Evolutionary conservation across 2,113 vertebrate species (phyloP).

Genomic region (Turnix velox): DNA sequence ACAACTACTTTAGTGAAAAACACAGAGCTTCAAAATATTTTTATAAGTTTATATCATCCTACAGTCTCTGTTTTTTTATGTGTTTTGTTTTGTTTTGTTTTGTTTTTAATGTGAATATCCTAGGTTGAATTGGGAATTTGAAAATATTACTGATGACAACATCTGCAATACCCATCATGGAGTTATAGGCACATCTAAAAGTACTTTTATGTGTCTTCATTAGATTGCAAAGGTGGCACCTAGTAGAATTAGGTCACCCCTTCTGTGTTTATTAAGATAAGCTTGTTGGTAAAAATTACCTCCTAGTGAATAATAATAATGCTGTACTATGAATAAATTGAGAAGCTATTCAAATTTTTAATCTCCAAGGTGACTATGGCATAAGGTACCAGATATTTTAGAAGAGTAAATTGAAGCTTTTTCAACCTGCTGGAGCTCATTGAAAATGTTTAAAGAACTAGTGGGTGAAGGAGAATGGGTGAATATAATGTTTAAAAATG

Average conservation of each 20-base stretch:
- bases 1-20: not conserved
- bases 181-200: not conserved
- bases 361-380: not conserved
- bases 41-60: not conserved
- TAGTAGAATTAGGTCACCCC: not conserved
- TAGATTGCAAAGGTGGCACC: not conserved
- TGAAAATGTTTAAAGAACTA: not conserved
- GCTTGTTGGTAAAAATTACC: constrained; percentile 7
- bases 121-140: not conserved
- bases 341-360: constrained; percentile 17
- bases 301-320: constrained; percentile 19
- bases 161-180: not conserved
- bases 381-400: not conserved
- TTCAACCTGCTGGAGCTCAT: not conserved
- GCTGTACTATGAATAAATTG: not conserved
- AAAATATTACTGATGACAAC: not conserved
- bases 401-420: not conserved
- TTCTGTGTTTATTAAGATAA: constrained; percentile 34
- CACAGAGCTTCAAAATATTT: not conserved
- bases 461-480: not conserved
- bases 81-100: not conserved
- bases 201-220: not conserved
- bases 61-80: fast-evolving
- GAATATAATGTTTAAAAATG: not conserved
- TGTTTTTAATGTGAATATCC: not conserved